Evolutionary conservation across 2,888 invertebrate genomes (phyloP).

Genomic region (Nephrotoma appendiculata): DNA sequence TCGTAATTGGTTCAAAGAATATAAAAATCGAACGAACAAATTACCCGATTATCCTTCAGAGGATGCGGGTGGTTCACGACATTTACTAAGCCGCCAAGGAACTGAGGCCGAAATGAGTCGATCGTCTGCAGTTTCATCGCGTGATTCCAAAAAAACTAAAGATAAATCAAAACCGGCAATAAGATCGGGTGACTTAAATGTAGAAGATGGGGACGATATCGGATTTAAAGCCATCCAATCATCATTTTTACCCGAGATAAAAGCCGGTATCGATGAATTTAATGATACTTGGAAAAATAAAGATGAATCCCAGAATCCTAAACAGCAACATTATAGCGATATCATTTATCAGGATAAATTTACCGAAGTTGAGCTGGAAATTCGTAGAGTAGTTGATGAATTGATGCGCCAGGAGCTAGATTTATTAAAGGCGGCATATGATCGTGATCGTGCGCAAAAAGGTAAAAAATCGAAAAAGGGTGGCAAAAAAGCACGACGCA

Average conservation of each 20-base stretch:
- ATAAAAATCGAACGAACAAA: slow-evolving; percentile 65
- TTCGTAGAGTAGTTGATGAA: slow-evolving; percentile 68
- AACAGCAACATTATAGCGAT: slow-evolving; percentile 63
- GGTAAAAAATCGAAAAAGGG: slow-evolving; percentile 64
- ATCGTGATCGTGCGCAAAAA: slow-evolving; percentile 53
- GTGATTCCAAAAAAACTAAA: slow-evolving; percentile 65
- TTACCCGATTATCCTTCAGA: slow-evolving; percentile 87
- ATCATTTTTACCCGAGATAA: slow-evolving; percentile 55
- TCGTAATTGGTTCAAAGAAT: slow-evolving; percentile 72
- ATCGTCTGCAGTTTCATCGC: slow-evolving; percentile 59
- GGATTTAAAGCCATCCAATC: slow-evolving; percentile 53
- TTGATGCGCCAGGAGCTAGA: slow-evolving; percentile 55
- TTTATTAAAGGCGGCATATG: slow-evolving; percentile 56
- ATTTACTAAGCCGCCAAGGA: slow-evolving; percentile 70
- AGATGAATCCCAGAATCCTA: slow-evolving; percentile 57
- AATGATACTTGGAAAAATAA: slow-evolving; percentile 73
- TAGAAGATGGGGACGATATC: slow-evolving; percentile 44
- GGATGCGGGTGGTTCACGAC: slow-evolving; percentile 77
- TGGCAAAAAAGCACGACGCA: slow-evolving; percentile 60
- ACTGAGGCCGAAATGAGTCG: slow-evolving; percentile 68
- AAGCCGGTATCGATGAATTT: slow-evolving; percentile 57
- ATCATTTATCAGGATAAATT: slow-evolving; percentile 77
- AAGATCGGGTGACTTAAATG: slow-evolving; percentile 34
- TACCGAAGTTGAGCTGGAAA: slow-evolving; percentile 65
- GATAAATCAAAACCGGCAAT: slow-evolving; percentile 49